Evolutionary conservation across 2,888 invertebrate genomes (phyloP).

Genomic region (Coleophora flavipennella): DNA sequence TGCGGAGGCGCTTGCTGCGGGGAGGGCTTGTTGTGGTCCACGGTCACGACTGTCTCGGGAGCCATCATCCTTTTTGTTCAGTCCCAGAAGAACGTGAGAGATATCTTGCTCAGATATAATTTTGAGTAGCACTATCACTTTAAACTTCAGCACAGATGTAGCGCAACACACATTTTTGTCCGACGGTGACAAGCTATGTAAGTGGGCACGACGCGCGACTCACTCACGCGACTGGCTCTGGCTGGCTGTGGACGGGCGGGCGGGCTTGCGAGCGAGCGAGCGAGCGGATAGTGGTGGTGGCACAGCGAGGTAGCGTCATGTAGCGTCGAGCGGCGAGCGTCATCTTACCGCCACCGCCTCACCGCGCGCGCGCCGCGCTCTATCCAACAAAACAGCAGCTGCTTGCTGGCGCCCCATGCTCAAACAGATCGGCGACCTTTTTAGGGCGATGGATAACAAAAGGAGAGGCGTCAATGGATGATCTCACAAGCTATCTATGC

Average conservation of each 20-base stretch:
- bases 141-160: conserved; percentile 47
- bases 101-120: conserved; percentile 15
- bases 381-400: too few species aligned
- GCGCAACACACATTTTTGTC: conserved; percentile 51
- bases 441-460: too few species aligned
- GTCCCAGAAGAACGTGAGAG: conserved; percentile 19
- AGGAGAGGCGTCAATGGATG: too few species aligned
- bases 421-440: too few species aligned
- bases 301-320: conserved; percentile 2
- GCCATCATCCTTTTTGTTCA: conserved; percentile 75
- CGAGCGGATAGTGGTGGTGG: conserved; percentile 7
- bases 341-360: not conserved
- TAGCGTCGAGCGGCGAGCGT: not conserved
- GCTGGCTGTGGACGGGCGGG: conserved; percentile 18
- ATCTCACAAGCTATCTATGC: too few species aligned
- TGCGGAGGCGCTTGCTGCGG: conserved; percentile 58
- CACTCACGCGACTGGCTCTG: conserved; percentile 24
- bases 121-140: conserved; percentile 46
- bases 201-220: conserved; percentile 54
- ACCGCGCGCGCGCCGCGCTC: not conserved
- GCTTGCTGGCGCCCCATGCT: too few species aligned
- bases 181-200: conserved; percentile 43
- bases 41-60: conserved; percentile 87
- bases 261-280: conserved; percentile 26
- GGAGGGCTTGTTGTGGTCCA: conserved; percentile 76